Percentiles rank a stretch among this genome's conserved stretches.
Conservation (phyloP, 1,140 invertebrate genomes). For the Phthorimaea operculella region DNA sequence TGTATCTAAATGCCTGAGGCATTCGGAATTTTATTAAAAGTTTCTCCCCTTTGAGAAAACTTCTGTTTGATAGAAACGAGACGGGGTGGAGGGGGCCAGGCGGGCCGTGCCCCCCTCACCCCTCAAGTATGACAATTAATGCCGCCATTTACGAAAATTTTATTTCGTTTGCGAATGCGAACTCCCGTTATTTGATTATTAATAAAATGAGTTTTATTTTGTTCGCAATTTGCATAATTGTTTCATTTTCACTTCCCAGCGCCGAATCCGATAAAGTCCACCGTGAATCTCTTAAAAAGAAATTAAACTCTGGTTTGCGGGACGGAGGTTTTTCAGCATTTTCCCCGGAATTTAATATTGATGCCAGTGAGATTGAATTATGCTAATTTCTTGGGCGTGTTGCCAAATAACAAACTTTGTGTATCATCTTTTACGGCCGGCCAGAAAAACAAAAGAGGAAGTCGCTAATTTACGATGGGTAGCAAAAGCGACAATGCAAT, state of each 20-base stretch:
- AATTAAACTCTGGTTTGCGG: slow-evolving; percentile 31
- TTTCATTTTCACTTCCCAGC: slow-evolving; percentile 50
- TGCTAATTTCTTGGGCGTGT: not conserved
- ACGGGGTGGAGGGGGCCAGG: slow-evolving; percentile 14
- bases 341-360: slow-evolving; percentile 4
- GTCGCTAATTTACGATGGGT: no score
- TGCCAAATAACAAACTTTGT: slow-evolving; percentile 1
- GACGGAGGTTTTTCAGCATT: not conserved
- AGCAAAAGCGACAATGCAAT: no score
- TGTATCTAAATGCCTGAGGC: slow-evolving; percentile 42
- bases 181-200: slow-evolving; percentile 58
- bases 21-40: slow-evolving; percentile 61
- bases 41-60: slow-evolving; percentile 56
- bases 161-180: slow-evolving; percentile 52
- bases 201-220: slow-evolving; percentile 63
- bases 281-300: slow-evolving; percentile 32
- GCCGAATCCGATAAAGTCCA: slow-evolving; percentile 36
- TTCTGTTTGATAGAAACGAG: slow-evolving; percentile 58
- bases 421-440: not conserved
- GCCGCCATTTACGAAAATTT: slow-evolving; percentile 57
- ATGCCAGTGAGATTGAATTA: slow-evolving; percentile 2
- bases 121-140: slow-evolving; percentile 44
- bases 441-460: not conserved
- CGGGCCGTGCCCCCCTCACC: slow-evolving; percentile 9
- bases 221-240: slow-evolving; percentile 57